phyloP scores from a whole-genome alignment of 2,797 vertebrate species.

The Sebastolobus alascanus region DNA sequence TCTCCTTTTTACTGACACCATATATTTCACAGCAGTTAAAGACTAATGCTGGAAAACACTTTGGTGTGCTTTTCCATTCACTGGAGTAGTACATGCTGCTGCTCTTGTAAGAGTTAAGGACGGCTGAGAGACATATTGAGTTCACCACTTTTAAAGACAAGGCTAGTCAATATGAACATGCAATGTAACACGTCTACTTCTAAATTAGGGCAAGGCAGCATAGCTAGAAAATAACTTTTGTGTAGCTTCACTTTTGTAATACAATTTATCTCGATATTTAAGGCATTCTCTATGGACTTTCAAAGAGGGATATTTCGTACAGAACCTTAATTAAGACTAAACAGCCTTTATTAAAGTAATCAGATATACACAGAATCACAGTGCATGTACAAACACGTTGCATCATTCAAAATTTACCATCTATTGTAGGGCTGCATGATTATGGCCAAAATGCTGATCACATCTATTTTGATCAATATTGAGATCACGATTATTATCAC shows the following conservation, averaged over 20 bases:
- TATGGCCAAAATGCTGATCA: too few species aligned
- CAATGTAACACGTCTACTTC: not conserved
- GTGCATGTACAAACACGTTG: not conserved
- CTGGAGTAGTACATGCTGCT: not conserved
- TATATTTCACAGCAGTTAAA: not conserved
- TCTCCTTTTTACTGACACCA: not conserved
- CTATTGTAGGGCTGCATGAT: too few species aligned
- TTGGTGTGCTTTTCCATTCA: not conserved
- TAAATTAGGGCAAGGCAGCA: not conserved
- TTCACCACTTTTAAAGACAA: not conserved
- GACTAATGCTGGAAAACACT: not conserved
- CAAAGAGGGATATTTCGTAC: too few species aligned
- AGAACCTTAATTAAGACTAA: too few species aligned
- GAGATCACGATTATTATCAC: too few species aligned
- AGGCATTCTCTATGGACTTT: not conserved
- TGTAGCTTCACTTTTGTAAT: not conserved
- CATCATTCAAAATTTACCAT: not conserved
- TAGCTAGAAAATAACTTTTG: not conserved
- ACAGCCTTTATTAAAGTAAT: too few species aligned
- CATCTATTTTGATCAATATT: too few species aligned
- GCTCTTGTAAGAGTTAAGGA: not conserved
- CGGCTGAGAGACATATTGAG: slow-evolving; percentile 1
- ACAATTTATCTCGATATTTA: not conserved
- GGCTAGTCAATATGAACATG: not conserved
- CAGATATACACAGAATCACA: too few species aligned